These are phyloP conservation scores for Meiosimyza platycephala DNA, from an alignment of 2,888 invertebrate genomes.

Conservation along the genomic window DNA sequence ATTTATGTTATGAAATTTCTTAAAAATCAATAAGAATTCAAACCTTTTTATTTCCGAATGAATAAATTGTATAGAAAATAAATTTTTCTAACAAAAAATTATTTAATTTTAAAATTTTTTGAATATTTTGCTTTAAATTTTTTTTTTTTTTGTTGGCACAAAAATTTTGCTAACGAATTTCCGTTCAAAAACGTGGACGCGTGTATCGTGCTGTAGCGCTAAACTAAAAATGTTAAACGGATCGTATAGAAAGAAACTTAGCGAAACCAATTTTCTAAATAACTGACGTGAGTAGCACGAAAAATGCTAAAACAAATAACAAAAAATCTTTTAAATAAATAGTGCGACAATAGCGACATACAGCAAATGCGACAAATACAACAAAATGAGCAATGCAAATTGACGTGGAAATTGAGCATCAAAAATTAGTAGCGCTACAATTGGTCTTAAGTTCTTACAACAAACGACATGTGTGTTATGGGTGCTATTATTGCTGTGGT, in stretches of 20 bases:
- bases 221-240: constrained; percentile 10
- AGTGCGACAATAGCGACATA: neutral
- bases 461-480: too few species aligned
- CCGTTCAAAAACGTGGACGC: neutral
- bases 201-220: constrained; percentile 23
- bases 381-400: neutral
- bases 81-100: neutral
- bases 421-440: neutral
- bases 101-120: neutral
- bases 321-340: constrained; percentile 27
- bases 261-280: constrained; percentile 1
- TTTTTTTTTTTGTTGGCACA: neutral
- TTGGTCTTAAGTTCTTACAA: neutral
- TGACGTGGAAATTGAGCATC: neutral
- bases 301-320: neutral
- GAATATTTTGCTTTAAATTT: too few species aligned
- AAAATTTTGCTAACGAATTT: too few species aligned
- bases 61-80: too few species aligned
- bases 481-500: neutral
- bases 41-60: too few species aligned
- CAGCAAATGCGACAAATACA: neutral
- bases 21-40: constrained; percentile 49
- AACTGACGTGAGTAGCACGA: constrained; percentile 4
- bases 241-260: neutral
- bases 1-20: constrained; percentile 37